Evolutionary conservation across 1,140 invertebrate genomes (phyloP), one percentile per base, ranked within the genome.

Genomic region (Drosophila rufa): DNA sequence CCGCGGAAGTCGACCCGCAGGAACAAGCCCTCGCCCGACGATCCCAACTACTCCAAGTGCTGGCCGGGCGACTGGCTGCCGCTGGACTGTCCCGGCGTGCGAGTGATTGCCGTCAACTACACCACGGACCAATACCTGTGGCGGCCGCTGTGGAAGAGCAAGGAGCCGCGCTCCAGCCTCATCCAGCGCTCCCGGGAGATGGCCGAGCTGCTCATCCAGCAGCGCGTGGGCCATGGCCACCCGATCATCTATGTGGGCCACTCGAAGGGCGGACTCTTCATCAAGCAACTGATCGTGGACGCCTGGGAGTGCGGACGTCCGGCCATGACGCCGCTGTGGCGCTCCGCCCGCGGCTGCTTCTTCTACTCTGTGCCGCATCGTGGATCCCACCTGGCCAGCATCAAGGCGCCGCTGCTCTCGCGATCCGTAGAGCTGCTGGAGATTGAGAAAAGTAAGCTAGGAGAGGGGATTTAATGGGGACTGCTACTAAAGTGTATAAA

Each of bases 281-380:
- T 96, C n/a, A 96, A 96, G 78, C 95, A 96, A 83, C 95, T 96
- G 4, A 92, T 95, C 2, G 92, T 95, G 2, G 93, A 93, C 94
- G 95, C 93, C 94, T 94, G 76, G 93, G 94, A 95, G 75, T 61
- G 75, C 14, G 85, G 85, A 14, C 81, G 85, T 14, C 85, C 85
- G 25, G 80, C 84, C 60, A 81, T 86, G 75, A 80, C 92, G 0
- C 75, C 87, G 1, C 78, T 96, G 0, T 95, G 94, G 93, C 56
- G 74, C 1, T 93, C 94, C 3, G 95, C 95, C 7, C 93, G 93
- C 19, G 95, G 94, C 0, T 95, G 96, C 59, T 94, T 96, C 93
- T 96, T 96, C 91, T 96, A 96, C 91, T 96, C 95, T 22, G 95
- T 96, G n/a, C 96, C 96, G 0, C 96, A 96, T 91, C 93, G 95